Evolutionary conservation across 2,113 vertebrate species (phyloP), one percentile per base, ranked within the genome.

Genomic region (Chauna torquata): DNA sequence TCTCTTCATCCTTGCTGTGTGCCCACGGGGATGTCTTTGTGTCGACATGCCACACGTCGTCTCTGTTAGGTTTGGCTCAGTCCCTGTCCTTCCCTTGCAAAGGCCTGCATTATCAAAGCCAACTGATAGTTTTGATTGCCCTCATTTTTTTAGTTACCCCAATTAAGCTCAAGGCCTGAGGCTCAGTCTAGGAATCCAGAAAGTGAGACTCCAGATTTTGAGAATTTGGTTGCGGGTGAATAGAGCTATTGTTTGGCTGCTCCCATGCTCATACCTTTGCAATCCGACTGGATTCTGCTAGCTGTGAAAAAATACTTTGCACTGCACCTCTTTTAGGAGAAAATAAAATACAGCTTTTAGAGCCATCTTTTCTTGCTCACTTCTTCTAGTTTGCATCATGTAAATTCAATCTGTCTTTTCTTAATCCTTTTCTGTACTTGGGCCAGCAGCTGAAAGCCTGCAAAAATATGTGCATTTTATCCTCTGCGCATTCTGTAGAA

Each of bases 401-500:
- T 86, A 70, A 74, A 90, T 93, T 93, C 54, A 86, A 80, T 49
- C 71, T 90, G 77, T 92, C 86, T 87, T 92, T 44, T 72, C 77
- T 88, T 95, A 95, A 94, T 95, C 50, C 49, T 85, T 74, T 42
- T 45, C 72, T 87, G 92, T 42, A 30, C 86, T 95, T 47, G 54
- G 58, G 66, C 89, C 88, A 94, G 86, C 62, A 85, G 49, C 86
- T 3, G 61, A 91, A 65, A 93, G 61, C 44, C 47, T 72, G 57
- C 1, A 3, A 49, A 92, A 93, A 23, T 57, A 55, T 52, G 52
- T 81, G 61, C 4, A 1, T 80, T 69, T 58, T 92, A 44, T 74
- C 58, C 64, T 94, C 62, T 61, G 17, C 34, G 47, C 8, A 5
- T 85, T 86, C 66, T 72, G 61, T 50, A 87, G 54, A 66, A 97